Evolutionary conservation across 2,888 invertebrate genomes (phyloP), one percentile per base, ranked within the genome.

Genomic region (Oxycera nigricornis): DNA sequence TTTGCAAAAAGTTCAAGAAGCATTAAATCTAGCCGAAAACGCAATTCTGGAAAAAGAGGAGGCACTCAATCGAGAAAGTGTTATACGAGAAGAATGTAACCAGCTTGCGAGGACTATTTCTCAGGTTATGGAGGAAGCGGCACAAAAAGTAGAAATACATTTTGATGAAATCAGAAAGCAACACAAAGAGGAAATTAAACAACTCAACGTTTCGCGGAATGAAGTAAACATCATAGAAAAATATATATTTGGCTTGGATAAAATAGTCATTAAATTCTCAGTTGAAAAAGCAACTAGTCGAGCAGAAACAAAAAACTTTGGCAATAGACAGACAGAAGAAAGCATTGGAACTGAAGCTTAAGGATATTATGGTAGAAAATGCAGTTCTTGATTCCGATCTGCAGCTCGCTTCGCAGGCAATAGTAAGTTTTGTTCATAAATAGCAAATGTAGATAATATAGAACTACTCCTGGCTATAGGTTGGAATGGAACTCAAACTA

Each of bases 11-110:
- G 87, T 90, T 1, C 86, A 86, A 4, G 90, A 90, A 80, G 88
- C 90, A 1, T 80, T 90, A 31, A 82, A 85, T 39, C 78, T 90
- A 0, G 87, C 88, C 28, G 90, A 90, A 78, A 78, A 79, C 1
- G 89, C 89, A 0, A 86, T 89, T 2, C 82, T 82, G n/a, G 90
- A 90, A 79, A 90, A 89, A 79, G 87, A 88, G 74, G 83, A 86
- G 1, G 88, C 88, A 2, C 77, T 88, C 6, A 82, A 84, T 75
- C 84, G 87, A 30, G 89, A 90, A 79, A 82, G 81, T 57, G 78
- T 83, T 61, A 82, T 86, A 2, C 79, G 82, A 87, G 91, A 87
- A 74, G 90, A 91, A 83, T 82, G 88, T 35, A 79, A 83, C 6
- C 84, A 87, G 77, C 79, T 90, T 28, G 89, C 89, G 55, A 83